Evolutionary conservation across 2,888 invertebrate genomes (phyloP), one percentile per base, ranked within the genome.

Genomic region (Aleiodes alternator): DNA sequence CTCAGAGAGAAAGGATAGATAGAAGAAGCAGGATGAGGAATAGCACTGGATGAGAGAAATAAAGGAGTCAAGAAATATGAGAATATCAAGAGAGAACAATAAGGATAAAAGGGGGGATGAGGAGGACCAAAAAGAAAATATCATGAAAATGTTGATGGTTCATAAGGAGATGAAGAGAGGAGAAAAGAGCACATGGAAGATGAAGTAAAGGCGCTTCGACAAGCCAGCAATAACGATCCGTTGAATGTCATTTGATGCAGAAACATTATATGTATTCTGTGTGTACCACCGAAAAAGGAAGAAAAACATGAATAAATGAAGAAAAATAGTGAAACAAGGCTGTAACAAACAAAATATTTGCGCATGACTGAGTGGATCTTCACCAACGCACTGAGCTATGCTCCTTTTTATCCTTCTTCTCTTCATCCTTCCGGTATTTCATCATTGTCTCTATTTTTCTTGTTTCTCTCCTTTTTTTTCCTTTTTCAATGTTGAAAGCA

Each of bases 261-360:
- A 55, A 43, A 43, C 73, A 51, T 16, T 55, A 55, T 55, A 14
- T 55, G 53, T 70, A 38, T 43, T 75, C 68, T 70, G 43, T 23
- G 23, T 23, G 23, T 70, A 43, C 56, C 38, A 68, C 23, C 38
- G 9, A n/a, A n/a, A 53, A 53, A 57, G 38, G 50, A 53, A 23
- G 34, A 34, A 43, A 61, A 61, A 69, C 38, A 73, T 59, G 61
- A 29, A 38, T 56, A 53, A 34, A 11, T 9, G 29, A 29, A 9
- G 38, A 11, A 75, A 71, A 61, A 14, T n/a, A 38, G 61, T 75
- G 78, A 80, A 76, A 78, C 51, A 59, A 29, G 48, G 14, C 43
- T 43, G 43, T 23, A 81, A 79, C 80, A 82, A 75, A 82, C 68
- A 75, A 55, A 43, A 43, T 56, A 61, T 76, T 53, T 77, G 55